These are phyloP conservation scores for Capitulum mitella DNA, from an alignment of 2,888 invertebrate genomes.

Conservation along the genomic window DNA sequence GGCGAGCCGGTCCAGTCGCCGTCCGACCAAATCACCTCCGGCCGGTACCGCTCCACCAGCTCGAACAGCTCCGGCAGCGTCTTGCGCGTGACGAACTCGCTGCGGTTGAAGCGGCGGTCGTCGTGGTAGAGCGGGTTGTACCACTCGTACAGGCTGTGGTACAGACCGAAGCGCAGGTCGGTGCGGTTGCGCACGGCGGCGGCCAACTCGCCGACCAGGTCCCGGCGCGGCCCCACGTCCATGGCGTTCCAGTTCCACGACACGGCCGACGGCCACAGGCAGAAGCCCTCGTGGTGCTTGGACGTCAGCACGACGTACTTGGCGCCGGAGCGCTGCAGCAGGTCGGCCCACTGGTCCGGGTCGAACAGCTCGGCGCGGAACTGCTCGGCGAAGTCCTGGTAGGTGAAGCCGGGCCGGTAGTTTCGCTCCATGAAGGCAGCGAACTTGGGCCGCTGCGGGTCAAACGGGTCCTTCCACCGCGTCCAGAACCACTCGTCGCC, in stretches of 20 bases:
- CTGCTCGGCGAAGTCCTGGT: slow-evolving; percentile 81
- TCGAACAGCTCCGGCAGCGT: slow-evolving; percentile 72
- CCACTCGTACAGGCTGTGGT: slow-evolving; percentile 73
- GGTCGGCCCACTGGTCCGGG: slow-evolving; percentile 70
- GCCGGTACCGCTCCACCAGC: slow-evolving; percentile 47
- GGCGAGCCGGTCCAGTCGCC: slow-evolving; percentile 47
- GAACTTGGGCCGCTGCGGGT: slow-evolving; percentile 32
- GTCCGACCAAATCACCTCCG: slow-evolving; percentile 82
- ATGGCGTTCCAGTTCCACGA: slow-evolving; percentile 77
- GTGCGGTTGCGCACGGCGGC: slow-evolving; percentile 55
- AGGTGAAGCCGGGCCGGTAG: slow-evolving; percentile 75
- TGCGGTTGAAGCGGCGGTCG: slow-evolving; percentile 46
- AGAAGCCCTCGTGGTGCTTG: slow-evolving; percentile 81
- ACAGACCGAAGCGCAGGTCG: slow-evolving; percentile 67
- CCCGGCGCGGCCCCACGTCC: slow-evolving; percentile 48
- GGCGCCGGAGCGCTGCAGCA: slow-evolving; percentile 78
- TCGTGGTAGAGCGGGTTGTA: slow-evolving; percentile 68
- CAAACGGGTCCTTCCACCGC: slow-evolving; percentile 54
- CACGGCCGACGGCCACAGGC: slow-evolving; percentile 68
- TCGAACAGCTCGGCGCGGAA: slow-evolving; percentile 78
- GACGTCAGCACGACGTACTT: slow-evolving; percentile 75
- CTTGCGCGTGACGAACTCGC: slow-evolving; percentile 42
- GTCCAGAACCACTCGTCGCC: slow-evolving; percentile 89
- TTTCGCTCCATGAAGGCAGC: slow-evolving; percentile 67
- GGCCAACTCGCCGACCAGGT: slow-evolving; percentile 47